These are phyloP conservation scores for Chiloscyllium punctatum DNA, from an alignment of 2,797 vertebrate species.

Conservation along the genomic window DNA sequence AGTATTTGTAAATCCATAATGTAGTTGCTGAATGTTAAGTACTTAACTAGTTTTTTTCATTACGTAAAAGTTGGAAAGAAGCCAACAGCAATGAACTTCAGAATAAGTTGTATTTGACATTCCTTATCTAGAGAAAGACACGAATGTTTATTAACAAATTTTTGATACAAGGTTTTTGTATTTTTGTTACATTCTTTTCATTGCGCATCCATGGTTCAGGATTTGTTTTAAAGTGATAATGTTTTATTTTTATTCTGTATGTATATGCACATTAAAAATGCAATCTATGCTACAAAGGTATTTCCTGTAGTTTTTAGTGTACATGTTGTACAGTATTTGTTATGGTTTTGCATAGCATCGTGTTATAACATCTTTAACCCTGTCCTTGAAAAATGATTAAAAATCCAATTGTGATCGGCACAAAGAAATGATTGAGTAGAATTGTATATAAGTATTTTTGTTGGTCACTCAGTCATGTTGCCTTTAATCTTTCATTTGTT, in stretches of 20 bases:
- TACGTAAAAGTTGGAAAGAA: background rate
- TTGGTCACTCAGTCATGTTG: background rate
- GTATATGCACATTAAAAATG: conserved; percentile 38
- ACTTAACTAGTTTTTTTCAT: conserved; percentile 28
- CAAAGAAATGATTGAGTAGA: background rate
- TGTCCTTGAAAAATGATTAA: background rate
- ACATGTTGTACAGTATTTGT: conserved; percentile 37
- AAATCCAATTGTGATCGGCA: background rate
- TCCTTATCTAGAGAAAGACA: conserved; percentile 26
- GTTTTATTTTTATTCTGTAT: conserved; percentile 34
- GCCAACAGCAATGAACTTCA: background rate
- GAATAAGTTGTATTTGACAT: conserved; percentile 24
- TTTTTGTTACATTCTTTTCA: conserved; percentile 35
- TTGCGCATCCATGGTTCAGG: conserved; percentile 23
- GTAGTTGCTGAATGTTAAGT: conserved; percentile 23
- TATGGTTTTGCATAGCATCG: conserved; percentile 34
- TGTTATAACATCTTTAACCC: conserved; percentile 4
- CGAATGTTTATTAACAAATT: conserved; percentile 29
- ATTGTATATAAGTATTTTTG: conserved; percentile 23
- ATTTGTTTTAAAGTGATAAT: conserved; percentile 34
- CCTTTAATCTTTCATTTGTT: background rate
- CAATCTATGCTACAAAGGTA: conserved; percentile 28
- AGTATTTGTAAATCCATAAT: conserved; percentile 33
- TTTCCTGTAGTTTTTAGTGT: conserved; percentile 20
- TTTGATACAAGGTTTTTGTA: conserved; percentile 38